Conservation (phyloP, 2,113 vertebrate species). For the Chiloscyllium plagiosum region DNA sequence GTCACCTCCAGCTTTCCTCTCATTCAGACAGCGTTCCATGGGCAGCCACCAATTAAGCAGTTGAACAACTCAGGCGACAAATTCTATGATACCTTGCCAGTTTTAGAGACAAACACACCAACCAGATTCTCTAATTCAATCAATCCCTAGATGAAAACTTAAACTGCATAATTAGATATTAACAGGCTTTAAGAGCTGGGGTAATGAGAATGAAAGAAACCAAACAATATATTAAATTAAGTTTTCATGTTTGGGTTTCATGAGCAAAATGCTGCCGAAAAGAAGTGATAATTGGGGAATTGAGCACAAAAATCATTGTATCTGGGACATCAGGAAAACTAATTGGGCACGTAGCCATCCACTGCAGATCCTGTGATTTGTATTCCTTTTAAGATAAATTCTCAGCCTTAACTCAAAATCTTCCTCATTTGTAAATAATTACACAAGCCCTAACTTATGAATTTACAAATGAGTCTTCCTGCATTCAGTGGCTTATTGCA, state of each 20-base stretch:
- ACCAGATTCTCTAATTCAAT: background rate
- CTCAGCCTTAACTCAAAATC: background rate
- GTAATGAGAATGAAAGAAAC: background rate
- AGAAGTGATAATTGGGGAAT: background rate
- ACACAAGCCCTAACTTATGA: background rate
- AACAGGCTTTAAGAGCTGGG: background rate
- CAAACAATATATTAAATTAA: background rate
- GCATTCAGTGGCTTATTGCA: background rate
- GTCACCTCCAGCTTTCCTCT: background rate
- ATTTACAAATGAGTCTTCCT: background rate
- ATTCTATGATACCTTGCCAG: background rate
- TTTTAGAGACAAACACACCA: background rate
- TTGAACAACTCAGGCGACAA: background rate
- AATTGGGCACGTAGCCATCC: background rate
- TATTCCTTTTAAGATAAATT: background rate
- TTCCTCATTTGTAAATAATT: background rate
- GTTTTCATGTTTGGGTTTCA: background rate
- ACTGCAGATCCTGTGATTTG: background rate
- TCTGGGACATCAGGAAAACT: background rate
- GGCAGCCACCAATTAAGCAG: background rate
- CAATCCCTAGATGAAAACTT: background rate
- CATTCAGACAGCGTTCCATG: background rate
- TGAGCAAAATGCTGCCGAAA: background rate
- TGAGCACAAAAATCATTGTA: background rate
- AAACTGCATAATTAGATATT: background rate